phyloP scores from a whole-genome alignment of 2,113 vertebrate species.

The Hippocampus guttulatus region DNA sequence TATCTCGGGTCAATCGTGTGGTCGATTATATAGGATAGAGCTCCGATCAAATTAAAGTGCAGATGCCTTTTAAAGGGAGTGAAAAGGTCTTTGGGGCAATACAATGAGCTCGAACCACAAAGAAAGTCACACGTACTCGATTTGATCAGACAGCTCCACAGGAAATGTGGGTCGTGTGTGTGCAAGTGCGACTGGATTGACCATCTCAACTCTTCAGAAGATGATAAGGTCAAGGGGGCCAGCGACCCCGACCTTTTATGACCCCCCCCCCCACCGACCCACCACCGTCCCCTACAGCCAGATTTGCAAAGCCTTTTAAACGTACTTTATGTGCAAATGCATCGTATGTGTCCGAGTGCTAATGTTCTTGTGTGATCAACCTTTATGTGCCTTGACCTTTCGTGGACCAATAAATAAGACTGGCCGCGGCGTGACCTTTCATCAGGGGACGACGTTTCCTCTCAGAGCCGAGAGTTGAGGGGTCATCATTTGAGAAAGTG shows the following conservation, averaged over 20 bases:
- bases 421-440: conserved; percentile 42
- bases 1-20: too few relatives aligned
- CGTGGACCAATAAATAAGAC: conserved; percentile 56
- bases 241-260: conserved; percentile 37
- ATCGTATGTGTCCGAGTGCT: conserved; percentile 29
- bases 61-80: background rate
- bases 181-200: conserved; percentile 28
- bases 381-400: conserved; percentile 58
- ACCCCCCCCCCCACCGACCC: conserved; percentile 4
- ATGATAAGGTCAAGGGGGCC: conserved; percentile 48
- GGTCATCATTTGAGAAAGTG: conserved; percentile 45
- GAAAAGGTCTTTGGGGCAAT: background rate
- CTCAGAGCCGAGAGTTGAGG: conserved; percentile 30
- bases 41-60: background rate
- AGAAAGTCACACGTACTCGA: background rate
- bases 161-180: background rate
- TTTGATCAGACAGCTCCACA: conserved; percentile 4
- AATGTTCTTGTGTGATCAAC: conserved; percentile 34
- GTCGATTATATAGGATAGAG: background rate
- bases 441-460: conserved; percentile 41
- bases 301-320: conserved; percentile 19
- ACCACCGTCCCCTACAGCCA: conserved; percentile 10
- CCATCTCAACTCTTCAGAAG: conserved; percentile 31
- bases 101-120: conserved; percentile 24
- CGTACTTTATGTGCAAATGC: conserved; percentile 20